Percentiles rank a stretch among this genome's conserved stretches.
Conservation (phyloP, 37 sponge, comb jelly and placozoan species). For the Mnemiopsis leidyi region DNA sequence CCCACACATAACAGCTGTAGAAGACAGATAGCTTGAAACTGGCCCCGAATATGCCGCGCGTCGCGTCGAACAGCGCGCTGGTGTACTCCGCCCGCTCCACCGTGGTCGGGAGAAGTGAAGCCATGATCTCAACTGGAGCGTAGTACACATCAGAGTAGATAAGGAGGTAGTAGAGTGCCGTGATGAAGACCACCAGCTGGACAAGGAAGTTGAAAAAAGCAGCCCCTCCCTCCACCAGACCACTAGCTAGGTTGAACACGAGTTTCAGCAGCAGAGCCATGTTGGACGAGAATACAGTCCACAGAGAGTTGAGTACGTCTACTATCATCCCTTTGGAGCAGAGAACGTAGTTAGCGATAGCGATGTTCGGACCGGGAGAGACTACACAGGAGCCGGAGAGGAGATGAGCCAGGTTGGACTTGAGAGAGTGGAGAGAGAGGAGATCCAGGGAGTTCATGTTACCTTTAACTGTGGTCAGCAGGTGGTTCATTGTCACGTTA, state of each 20-base stretch:
- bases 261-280: constrained; percentile 41
- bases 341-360: constrained; percentile 38
- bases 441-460: constrained; percentile 39
- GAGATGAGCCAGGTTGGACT: constrained; percentile 37
- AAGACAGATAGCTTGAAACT: constrained; percentile 78
- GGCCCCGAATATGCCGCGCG: constrained; percentile 76
- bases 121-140: constrained; percentile 74
- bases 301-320: constrained; percentile 34
- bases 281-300: constrained; percentile 14
- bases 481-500: constrained; percentile 43
- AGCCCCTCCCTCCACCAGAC: constrained; percentile 25
- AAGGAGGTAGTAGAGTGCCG: constrained; percentile 91
- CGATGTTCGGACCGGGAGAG: neutral
- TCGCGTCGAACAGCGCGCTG: constrained; percentile 17
- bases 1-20: constrained; percentile 95
- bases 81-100: constrained; percentile 3
- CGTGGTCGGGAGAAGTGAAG: constrained; percentile 63
- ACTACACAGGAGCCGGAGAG: neutral
- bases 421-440: neutral
- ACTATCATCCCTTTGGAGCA: constrained; percentile 48
- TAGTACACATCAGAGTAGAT: constrained; percentile 76
- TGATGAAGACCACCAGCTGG: constrained; percentile 79
- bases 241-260: neutral
- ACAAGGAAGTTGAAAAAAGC: constrained; percentile 45
- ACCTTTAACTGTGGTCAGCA: constrained; percentile 24